Conservation (phyloP, 2,888 invertebrate species). For the Ecliptopera silaceata region DNA sequence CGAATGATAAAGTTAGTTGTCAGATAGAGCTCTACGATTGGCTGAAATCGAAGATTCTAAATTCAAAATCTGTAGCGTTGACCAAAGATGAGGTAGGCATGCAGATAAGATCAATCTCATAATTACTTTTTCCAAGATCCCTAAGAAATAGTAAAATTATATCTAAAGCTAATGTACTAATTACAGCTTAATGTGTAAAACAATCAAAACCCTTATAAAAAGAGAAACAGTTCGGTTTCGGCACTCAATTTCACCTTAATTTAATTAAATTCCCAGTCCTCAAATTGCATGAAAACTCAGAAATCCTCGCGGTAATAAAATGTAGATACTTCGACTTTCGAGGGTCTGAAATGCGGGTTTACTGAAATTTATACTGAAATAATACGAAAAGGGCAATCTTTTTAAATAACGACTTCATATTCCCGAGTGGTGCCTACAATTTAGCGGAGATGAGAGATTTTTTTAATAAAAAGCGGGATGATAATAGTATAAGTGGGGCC, state of each 20-base stretch:
- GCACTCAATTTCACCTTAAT: conserved; percentile 38
- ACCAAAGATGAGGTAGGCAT: not conserved
- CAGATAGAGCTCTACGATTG: not conserved
- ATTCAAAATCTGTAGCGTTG: not conserved
- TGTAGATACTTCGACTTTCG: conserved; percentile 56
- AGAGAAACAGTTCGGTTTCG: conserved; percentile 1
- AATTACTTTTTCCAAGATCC: no score
- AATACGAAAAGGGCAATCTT: conserved; percentile 76
- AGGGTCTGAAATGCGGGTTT: conserved; percentile 61
- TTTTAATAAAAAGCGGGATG: conserved; percentile 74
- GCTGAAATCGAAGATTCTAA: not conserved
- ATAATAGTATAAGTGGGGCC: conserved; percentile 56
- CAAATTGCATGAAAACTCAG: conserved; percentile 52
- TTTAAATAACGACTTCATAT: conserved; percentile 83
- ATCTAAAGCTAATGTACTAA: no score
- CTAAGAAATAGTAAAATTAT: no score
- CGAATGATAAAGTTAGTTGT: conserved; percentile 9
- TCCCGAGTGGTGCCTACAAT: conserved; percentile 75
- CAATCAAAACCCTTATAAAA: not conserved
- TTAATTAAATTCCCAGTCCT: conserved; percentile 42
- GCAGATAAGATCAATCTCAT: no score
- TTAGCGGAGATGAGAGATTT: conserved; percentile 80
- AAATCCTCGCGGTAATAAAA: conserved; percentile 64
- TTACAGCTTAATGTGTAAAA: no score
- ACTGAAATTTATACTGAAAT: conserved; percentile 79